Conservation (phyloP, 2,888 invertebrate genomes). For the Chymomyza fuscimana region DNA sequence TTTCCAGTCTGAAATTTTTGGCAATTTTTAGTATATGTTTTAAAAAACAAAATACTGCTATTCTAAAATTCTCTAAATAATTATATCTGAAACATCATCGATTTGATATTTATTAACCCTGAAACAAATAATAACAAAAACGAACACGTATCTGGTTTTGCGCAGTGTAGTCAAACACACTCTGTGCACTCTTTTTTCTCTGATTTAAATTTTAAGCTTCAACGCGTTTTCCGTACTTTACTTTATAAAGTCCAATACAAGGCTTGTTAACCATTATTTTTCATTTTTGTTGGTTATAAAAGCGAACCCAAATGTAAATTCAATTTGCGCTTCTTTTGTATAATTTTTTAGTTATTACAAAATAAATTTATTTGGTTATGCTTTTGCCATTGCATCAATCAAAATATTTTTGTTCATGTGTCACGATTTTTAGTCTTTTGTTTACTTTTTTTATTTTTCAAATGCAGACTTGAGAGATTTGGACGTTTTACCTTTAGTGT, state of each 20-base stretch:
- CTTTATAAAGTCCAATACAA: neutral
- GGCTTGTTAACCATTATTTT: neutral
- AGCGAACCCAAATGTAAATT: neutral
- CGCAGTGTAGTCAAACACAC: too few relatives aligned
- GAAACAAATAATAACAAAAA: too few relatives aligned
- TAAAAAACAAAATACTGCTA: too few relatives aligned
- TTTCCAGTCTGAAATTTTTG: too few relatives aligned
- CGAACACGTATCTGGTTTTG: too few relatives aligned
- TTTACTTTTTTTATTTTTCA: slow-evolving; percentile 14
- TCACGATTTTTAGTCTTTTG: slow-evolving; percentile 29
- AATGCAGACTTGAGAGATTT: slow-evolving; percentile 14
- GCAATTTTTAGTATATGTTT: too few relatives aligned
- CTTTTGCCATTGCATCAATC: slow-evolving; percentile 6
- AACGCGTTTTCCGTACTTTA: neutral
- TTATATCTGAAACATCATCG: too few relatives aligned
- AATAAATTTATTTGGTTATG: neutral
- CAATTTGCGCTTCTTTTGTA: slow-evolving; percentile 10
- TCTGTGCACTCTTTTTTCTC: too few relatives aligned
- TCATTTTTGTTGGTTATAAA: neutral
- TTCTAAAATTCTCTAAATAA: too few relatives aligned
- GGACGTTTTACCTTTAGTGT: neutral
- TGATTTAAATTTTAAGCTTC: neutral
- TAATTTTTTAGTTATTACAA: neutral
- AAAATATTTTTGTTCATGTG: slow-evolving; percentile 31
- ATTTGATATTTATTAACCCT: too few relatives aligned